A percentile compares a stretch with the other conserved stretches of the same genome.
Evolutionary conservation across 30 jellyfish, hydroid and myxozoan species (phyloP).

Genomic region (Mastigias papua): DNA sequence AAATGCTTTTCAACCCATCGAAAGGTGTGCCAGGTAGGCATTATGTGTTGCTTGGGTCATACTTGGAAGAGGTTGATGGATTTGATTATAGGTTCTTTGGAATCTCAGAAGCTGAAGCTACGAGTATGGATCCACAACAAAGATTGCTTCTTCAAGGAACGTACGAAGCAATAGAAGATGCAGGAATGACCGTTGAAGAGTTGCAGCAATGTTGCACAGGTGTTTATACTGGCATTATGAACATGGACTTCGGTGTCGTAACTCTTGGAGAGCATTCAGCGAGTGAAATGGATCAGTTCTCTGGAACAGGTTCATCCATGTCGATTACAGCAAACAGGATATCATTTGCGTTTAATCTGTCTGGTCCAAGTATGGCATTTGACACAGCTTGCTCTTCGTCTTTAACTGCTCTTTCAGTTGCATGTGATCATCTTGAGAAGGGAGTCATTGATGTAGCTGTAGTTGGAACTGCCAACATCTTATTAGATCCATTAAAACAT

Average conservation of each 20-base stretch:
- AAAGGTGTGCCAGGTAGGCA: conserved; percentile 38
- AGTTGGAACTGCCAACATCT: conserved; percentile 57
- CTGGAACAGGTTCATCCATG: conserved; percentile 44
- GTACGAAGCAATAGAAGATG: conserved; percentile 70
- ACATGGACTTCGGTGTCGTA: conserved; percentile 28
- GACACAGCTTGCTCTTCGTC: conserved; percentile 72
- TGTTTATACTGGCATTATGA: conserved; percentile 64
- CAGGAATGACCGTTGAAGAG: conserved; percentile 58
- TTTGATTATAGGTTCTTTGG: conserved; percentile 69
- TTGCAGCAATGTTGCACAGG: conserved; percentile 65
- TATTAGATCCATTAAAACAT: conserved; percentile 33
- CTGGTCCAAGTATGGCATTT: conserved; percentile 60
- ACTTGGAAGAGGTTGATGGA: conserved; percentile 38
- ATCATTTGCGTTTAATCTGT: conserved; percentile 60
- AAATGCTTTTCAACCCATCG: conserved; percentile 21
- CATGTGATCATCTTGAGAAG: conserved; percentile 51
- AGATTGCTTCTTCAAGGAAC: conserved; percentile 69
- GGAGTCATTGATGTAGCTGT: conserved; percentile 56
- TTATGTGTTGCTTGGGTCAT: conserved; percentile 61
- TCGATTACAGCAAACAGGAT: conserved; percentile 61
- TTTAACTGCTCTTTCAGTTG: conserved; percentile 54
- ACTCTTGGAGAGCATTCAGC: neutral
- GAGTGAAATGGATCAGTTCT: conserved; percentile 30
- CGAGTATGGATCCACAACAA: conserved; percentile 63
- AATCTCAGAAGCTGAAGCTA: conserved; percentile 52